A percentile compares a stretch with the other conserved stretches of the same genome.
Evolutionary conservation across 2,888 invertebrate genomes (phyloP).

Genomic region (Drosophila robusta): DNA sequence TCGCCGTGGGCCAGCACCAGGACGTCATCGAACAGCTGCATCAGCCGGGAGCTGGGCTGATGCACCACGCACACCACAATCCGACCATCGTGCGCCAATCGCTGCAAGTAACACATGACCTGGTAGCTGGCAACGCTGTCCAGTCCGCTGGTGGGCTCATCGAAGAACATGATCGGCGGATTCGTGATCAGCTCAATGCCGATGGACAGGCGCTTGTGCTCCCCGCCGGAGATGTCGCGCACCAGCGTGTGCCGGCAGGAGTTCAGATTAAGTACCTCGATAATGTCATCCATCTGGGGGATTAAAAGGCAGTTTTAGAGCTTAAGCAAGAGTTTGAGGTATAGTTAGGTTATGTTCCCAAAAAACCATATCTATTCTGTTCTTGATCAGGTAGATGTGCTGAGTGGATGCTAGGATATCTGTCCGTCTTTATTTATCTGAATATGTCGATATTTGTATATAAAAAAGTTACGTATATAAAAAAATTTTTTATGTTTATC

Average conservation of each 20-base stretch:
- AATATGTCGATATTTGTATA: too few relatives aligned
- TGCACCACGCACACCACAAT: slow-evolving; percentile 95
- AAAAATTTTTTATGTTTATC: too few relatives aligned
- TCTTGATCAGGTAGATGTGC: too few relatives aligned
- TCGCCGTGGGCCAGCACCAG: slow-evolving; percentile 92
- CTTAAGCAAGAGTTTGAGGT: neutral
- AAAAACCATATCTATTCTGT: too few relatives aligned
- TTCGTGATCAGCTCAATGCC: slow-evolving; percentile 95
- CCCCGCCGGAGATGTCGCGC: slow-evolving; percentile 92
- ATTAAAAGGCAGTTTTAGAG: neutral
- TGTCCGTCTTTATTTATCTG: too few relatives aligned
- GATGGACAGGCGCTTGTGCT: slow-evolving; percentile 94
- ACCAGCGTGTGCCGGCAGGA: slow-evolving; percentile 89
- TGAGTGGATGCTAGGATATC: too few relatives aligned
- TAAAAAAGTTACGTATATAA: too few relatives aligned
- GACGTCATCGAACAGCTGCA: slow-evolving; percentile 94
- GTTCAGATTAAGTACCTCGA: slow-evolving; percentile 90
- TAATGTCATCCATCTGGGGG: slow-evolving; percentile 91
- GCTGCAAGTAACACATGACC: slow-evolving; percentile 91
- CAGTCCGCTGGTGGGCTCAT: slow-evolving; percentile 95
- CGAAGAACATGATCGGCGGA: slow-evolving; percentile 96
- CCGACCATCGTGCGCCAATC: slow-evolving; percentile 91
- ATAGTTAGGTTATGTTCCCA: too few relatives aligned
- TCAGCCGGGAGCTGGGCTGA: slow-evolving; percentile 94
- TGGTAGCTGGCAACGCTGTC: slow-evolving; percentile 93